phyloP scores from a whole-genome alignment of 2,888 invertebrate genomes.

The Odontocolon sp. region DNA sequence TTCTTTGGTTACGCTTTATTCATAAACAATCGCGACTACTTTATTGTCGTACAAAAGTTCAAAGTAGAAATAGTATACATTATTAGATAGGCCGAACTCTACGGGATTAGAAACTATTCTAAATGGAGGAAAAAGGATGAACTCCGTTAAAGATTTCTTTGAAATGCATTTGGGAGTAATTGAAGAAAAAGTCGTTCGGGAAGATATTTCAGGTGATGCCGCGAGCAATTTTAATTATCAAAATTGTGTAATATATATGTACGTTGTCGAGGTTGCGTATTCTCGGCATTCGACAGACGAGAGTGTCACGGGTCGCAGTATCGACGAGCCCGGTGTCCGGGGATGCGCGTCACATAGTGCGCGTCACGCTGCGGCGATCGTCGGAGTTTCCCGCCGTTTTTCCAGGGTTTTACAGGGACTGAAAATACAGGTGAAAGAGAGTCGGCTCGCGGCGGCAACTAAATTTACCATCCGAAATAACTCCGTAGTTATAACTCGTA shows the following conservation, averaged over 20 bases:
- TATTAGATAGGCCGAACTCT: slow-evolving; percentile 1
- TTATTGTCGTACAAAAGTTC: slow-evolving; percentile 64
- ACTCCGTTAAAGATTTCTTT: neutral
- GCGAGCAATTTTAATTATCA: neutral
- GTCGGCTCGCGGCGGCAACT: neutral
- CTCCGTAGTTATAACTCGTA: slow-evolving; percentile 2
- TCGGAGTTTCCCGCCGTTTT: slow-evolving; percentile 51
- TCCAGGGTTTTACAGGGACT: slow-evolving; percentile 18
- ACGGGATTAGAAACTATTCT: slow-evolving; percentile 53
- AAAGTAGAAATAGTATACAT: slow-evolving; percentile 5
- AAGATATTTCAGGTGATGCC: slow-evolving; percentile 19
- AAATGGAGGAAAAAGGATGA: neutral
- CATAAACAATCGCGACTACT: slow-evolving; percentile 54
- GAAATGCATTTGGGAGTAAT: slow-evolving; percentile 8
- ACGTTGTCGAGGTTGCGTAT: slow-evolving; percentile 7
- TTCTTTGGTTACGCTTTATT: slow-evolving; percentile 64
- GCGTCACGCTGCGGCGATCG: slow-evolving; percentile 47
- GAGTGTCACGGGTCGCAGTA: slow-evolving; percentile 53
- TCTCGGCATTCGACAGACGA: slow-evolving; percentile 43
- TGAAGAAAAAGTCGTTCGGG: slow-evolving; percentile 1
- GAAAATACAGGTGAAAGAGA: no score
- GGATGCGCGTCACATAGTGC: slow-evolving; percentile 56
- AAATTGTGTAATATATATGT: slow-evolving; percentile 11
- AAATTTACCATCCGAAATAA: slow-evolving; percentile 23
- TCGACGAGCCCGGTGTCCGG: slow-evolving; percentile 58